Base-by-base conservation (phyloP, 2,888 invertebrate species). In the Colletes collaris region DNA sequence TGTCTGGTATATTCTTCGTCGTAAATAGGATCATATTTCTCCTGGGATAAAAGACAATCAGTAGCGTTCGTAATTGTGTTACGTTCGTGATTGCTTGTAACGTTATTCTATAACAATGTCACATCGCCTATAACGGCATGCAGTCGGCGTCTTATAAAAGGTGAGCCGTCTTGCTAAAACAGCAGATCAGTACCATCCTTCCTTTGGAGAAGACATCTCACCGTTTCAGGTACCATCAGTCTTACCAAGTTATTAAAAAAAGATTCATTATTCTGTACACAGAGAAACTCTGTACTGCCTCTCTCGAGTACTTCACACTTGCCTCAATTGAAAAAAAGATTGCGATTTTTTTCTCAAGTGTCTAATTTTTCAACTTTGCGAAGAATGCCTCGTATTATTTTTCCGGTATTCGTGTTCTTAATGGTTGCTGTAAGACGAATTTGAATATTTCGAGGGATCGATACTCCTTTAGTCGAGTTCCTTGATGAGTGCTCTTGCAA, bases 131-230 rank as follows among this genome's bases (percentile, higher is more conserved):
- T 82, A 69, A 50, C 27, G 35, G 50, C 67, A 64, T 65, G 40
- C 49, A 79, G n/a, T 16, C n/a, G 71, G 77, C n/a, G 44, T 80
- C 79, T 73, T 90, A 90, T 90, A 90, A 90, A 90, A 90, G 89
- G 81, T 55, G 78, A 62, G 44, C 50, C 44, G 62, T 53, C 67
- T 50, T 52, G 5, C 19, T 68, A 37, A 76, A 49, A 65, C 62
- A 77, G 63, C 88, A 87, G 86, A 86, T 60, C 64, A 82, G 75
- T 59, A 19, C 27, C 67, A 72, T 69, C 78, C 69, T 55, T 73
- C 68, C 64, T 35, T 68, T 49, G 16, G 70, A 70, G 70, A 80
- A 69, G 59, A 79, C 79, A 86, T n/a, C 69, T 44, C 35, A 11
- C 65, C 68, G 10, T 46, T 50, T 35, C 67, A 86, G 79, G 86